Percentiles rank a stretch among this genome's conserved stretches.
phyloP scores from a whole-genome alignment of 2,888 invertebrate genomes.

The Alsophila aescularia region DNA sequence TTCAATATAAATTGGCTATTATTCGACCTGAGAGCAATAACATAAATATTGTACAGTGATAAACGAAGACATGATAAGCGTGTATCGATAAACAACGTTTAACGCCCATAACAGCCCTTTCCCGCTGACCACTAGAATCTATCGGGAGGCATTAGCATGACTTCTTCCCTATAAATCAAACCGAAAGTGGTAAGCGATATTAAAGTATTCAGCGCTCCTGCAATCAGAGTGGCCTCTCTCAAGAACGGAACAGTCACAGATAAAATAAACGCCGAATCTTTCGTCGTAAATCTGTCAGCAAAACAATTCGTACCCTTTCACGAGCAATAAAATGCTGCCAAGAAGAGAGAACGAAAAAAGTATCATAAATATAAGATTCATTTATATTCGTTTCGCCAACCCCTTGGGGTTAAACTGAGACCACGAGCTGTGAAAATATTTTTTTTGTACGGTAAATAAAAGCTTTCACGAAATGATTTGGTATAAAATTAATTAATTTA shows the following conservation, averaged over 20 bases:
- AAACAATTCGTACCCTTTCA: constrained; percentile 84
- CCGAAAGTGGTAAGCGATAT: constrained; percentile 41
- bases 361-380: constrained; percentile 84
- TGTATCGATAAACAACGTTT: constrained; percentile 24
- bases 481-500: constrained; percentile 38
- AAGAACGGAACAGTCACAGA: constrained; percentile 69
- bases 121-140: not conserved
- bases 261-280: constrained; percentile 81
- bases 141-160: constrained; percentile 27
- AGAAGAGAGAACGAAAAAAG: constrained; percentile 78
- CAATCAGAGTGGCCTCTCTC: constrained; percentile 56
- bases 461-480: constrained; percentile 12
- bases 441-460: constrained; percentile 13
- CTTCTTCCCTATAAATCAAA: constrained; percentile 46
- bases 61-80: constrained; percentile 4
- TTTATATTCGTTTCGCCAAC: constrained; percentile 81
- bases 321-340: constrained; percentile 82
- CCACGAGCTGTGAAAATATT: constrained; percentile 54
- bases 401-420: constrained; percentile 66
- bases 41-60: not conserved
- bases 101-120: constrained; percentile 9
- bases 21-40: no score
- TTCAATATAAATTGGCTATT: no score
- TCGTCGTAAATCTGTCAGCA: constrained; percentile 83
- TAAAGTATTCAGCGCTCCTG: constrained; percentile 53